A percentile compares a stretch with the other conserved stretches of the same genome.
Evolutionary conservation across 23 tunicate species (phyloP).

Genomic region (Pegea sp.): DNA sequence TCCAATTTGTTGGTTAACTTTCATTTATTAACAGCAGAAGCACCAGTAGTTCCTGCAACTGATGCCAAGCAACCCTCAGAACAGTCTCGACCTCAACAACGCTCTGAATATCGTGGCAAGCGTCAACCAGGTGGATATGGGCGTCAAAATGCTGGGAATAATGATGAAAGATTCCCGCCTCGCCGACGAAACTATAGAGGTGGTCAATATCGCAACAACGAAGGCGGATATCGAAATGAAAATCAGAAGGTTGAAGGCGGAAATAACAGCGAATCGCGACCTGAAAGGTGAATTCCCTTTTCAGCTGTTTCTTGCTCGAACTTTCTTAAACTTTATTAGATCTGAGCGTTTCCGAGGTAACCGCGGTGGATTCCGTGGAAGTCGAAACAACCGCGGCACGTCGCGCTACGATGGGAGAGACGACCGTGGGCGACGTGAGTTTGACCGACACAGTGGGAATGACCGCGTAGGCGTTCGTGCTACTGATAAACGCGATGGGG

Average conservation of each 20-base stretch:
- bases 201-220: slow-evolving; percentile 2
- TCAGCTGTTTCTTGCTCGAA: background rate
- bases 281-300: slow-evolving; percentile 1
- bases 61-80: no score
- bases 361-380: slow-evolving; percentile 40
- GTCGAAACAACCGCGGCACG: slow-evolving; percentile 12
- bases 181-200: slow-evolving; percentile 22
- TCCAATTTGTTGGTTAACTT: no score
- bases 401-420: slow-evolving; percentile 57
- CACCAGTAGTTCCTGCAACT: slow-evolving; percentile 3
- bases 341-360: slow-evolving; percentile 28
- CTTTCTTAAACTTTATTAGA: slow-evolving; percentile 3
- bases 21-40: slow-evolving; percentile 2
- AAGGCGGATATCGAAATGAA: slow-evolving; percentile 20
- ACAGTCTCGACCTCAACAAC: no score
- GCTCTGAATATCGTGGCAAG: no score
- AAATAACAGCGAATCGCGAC: slow-evolving; percentile 3
- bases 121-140: background rate
- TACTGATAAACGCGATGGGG: slow-evolving; percentile 65
- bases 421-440: slow-evolving; percentile 64
- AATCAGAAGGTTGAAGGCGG: slow-evolving; percentile 16
- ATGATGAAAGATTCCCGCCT: slow-evolving; percentile 41
- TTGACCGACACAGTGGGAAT: slow-evolving; percentile 69
- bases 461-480: slow-evolving; percentile 54
- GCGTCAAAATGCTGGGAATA: slow-evolving; percentile 24